Conservation (phyloP, 2,888 invertebrate species). For the Cyrtodaria siliqua region DNA sequence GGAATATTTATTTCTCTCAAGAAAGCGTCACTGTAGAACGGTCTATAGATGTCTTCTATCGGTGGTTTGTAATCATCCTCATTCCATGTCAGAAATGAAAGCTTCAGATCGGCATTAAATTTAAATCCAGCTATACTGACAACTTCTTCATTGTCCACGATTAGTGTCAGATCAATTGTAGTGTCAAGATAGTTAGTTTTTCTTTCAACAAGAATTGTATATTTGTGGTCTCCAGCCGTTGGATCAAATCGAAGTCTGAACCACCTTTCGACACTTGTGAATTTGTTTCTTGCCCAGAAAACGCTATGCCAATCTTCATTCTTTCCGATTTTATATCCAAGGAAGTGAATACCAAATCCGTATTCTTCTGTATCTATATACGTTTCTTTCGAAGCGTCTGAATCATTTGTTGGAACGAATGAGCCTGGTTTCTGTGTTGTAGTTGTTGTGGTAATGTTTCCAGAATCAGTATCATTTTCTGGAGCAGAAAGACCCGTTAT, state of each 20-base stretch:
- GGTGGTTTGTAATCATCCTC: conserved; percentile 61
- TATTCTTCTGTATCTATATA: conserved; percentile 37
- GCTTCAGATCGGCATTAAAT: conserved; percentile 23
- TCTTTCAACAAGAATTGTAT: conserved; percentile 32
- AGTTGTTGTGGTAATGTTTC: conserved; percentile 14
- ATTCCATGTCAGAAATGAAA: conserved; percentile 59
- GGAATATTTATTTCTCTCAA: conserved; percentile 55
- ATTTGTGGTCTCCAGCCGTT: conserved; percentile 13
- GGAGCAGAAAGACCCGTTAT: conserved; percentile 25
- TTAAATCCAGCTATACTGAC: conserved; percentile 39
- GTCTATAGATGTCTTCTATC: conserved; percentile 61
- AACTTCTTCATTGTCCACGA: conserved; percentile 41
- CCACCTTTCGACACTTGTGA: conserved; percentile 37
- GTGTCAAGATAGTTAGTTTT: conserved; percentile 25
- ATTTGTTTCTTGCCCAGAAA: conserved; percentile 54
- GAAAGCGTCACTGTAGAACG: conserved; percentile 60
- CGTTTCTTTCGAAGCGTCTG: conserved; percentile 16
- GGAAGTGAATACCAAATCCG: conserved; percentile 53
- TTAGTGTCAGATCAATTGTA: conserved; percentile 33
- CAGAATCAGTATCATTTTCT: conserved; percentile 18
- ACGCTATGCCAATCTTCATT: conserved; percentile 37
- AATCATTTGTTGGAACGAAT: conserved; percentile 16
- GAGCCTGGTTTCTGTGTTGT: conserved; percentile 5
- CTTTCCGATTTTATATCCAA: conserved; percentile 46
- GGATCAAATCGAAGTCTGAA: conserved; percentile 42